Base-by-base conservation (phyloP, 2,113 vertebrate species). In the Gallinago paraguaiae region DNA sequence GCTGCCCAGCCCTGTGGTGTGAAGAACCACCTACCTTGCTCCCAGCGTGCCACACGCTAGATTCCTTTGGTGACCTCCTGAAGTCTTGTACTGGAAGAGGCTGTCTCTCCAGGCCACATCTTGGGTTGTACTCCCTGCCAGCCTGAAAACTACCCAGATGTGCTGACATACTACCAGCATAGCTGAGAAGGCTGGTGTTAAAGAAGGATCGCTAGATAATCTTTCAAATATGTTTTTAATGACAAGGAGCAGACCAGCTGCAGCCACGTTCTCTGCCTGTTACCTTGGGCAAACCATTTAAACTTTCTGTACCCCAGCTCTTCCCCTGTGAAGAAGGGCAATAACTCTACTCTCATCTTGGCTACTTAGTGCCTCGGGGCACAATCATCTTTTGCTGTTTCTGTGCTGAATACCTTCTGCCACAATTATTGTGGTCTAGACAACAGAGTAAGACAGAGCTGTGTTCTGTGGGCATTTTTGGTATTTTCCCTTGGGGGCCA, bases 261-360 rank as follows among this genome's bases (percentile, higher is more conserved):
- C 70, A 77, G 70, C 70, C 81, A 45, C 57, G 2, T 69, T 53
- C 63, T 90, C 56, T 0, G 2, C 57, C 78, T 74, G 20, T 93
- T 70, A 90, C 94, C 87, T 90, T 96, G 90, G 82, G 90, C 93
- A 92, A 96, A 69, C 51, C 50, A 43, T 83, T 93, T 88, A 86
- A 96, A 82, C 25, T 64, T 48, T 24, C 60, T n/a, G 51, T 59
- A 94, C 68, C 39, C 54, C 78, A 24, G 68, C 68, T 64, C 76
- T 80, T 92, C 83, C 60, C 45, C 65, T 74, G 61, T 33, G 41
- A 78, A 71, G 57, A 17, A 65, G 64, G 56, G 64, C 88, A 95
- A 94, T 94, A 92, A 48, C 50, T 88, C 81, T 61, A 64, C 64
- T 95, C 71, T 92, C 92, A 60, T 86, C 80, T 50, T 65, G 75